Percentiles rank a stretch among this genome's conserved stretches.
Evolutionary conservation across 1,140 invertebrate genomes (phyloP).

Genomic region (Brachionus angularis): DNA sequence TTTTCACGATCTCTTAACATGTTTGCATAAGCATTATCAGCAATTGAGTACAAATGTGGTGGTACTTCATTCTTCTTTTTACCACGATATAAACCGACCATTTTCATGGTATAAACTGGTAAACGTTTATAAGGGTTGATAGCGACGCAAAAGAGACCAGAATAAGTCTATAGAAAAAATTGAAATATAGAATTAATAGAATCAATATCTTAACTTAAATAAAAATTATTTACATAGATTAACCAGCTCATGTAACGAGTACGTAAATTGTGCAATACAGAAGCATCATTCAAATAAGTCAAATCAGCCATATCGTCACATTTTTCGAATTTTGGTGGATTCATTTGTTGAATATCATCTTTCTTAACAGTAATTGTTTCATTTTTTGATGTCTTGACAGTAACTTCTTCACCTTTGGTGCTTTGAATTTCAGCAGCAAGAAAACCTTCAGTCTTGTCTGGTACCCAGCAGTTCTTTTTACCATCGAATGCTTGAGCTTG

Average conservation of each 20-base stretch:
- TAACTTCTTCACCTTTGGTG: slow-evolving; percentile 94
- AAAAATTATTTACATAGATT: slow-evolving; percentile 83
- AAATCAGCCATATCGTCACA: slow-evolving; percentile 99
- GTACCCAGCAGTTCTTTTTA: slow-evolving; percentile 98
- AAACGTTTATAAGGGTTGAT: slow-evolving; percentile 99
- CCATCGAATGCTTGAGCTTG: slow-evolving; percentile 96
- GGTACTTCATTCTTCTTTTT: slow-evolving; percentile 98
- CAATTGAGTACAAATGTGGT: slow-evolving; percentile 99
- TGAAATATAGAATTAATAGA: background rate
- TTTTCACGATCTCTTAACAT: slow-evolving; percentile 69
- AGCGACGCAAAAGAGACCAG: slow-evolving; percentile 98
- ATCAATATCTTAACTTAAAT: background rate
- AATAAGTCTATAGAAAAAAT: slow-evolving; percentile 82
- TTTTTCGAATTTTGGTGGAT: slow-evolving; percentile 99
- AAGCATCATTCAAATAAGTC: slow-evolving; percentile 99
- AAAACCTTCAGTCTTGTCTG: slow-evolving; percentile 93
- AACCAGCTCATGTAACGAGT: slow-evolving; percentile 92
- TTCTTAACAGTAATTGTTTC: slow-evolving; percentile 79
- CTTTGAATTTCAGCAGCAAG: slow-evolving; percentile 92
- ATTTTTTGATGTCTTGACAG: slow-evolving; percentile 66
- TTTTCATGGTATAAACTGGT: slow-evolving; percentile 94
- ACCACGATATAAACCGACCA: slow-evolving; percentile 93
- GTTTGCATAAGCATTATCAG: slow-evolving; percentile 98
- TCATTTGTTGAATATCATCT: slow-evolving; percentile 92
- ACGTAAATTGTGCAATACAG: slow-evolving; percentile 96